phyloP scores from a whole-genome alignment of 2,797 vertebrate species.

The Pteronotus mesoamericanus region DNA sequence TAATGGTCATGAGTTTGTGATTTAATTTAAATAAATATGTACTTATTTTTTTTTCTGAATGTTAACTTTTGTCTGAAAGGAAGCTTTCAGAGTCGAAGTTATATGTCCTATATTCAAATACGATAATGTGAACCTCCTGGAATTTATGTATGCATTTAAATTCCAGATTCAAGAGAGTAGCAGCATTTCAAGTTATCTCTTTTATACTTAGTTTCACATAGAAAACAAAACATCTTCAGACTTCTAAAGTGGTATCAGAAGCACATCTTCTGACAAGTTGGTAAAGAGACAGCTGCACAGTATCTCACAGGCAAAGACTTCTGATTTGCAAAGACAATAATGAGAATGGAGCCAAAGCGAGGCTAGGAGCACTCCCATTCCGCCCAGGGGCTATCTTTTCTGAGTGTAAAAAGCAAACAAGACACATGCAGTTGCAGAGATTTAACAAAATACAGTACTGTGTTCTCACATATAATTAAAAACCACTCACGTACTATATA shows the following conservation, averaged over 20 bases:
- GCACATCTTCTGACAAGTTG: not conserved
- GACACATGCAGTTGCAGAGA: not conserved
- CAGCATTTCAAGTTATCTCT: not conserved
- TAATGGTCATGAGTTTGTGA: not conserved
- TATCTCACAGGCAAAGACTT: not conserved
- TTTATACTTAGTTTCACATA: constrained; percentile 7
- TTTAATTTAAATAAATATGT: not conserved
- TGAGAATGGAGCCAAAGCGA: not conserved
- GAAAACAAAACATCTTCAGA: constrained; percentile 37
- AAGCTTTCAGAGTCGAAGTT: constrained; percentile 16
- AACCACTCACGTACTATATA: not conserved
- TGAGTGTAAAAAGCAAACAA: not conserved
- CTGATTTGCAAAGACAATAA: not conserved
- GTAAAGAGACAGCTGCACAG: not conserved
- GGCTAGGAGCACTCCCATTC: not conserved
- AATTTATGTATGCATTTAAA: not conserved
- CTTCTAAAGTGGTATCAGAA: not conserved
- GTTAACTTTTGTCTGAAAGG: not conserved
- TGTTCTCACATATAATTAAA: constrained; percentile 26
- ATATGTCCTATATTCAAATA: not conserved
- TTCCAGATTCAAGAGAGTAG: not conserved
- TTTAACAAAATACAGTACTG: not conserved
- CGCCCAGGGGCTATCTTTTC: constrained; percentile 17
- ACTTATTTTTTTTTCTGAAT: not conserved
- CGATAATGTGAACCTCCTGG: not conserved